Evolutionary conservation across 2,888 invertebrate genomes (phyloP), one percentile per base, ranked within the genome.

Genomic region (Diogma glabrata): DNA sequence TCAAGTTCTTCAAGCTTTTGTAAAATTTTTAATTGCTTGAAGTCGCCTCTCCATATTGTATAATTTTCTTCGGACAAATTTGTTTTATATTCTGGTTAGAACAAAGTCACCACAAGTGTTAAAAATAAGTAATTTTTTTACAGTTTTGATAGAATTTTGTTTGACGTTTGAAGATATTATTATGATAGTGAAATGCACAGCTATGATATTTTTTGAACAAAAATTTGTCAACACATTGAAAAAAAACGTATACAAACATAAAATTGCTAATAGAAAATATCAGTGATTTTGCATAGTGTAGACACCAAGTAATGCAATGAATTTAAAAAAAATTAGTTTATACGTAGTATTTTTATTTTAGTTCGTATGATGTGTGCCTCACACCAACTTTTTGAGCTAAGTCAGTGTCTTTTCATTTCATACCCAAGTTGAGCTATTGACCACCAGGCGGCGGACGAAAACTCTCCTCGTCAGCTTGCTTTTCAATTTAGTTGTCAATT

Each of bases 251-350:
- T 36, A 36, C 36, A 36, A 12, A 36, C 36, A 36, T 36, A 36
- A 36, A 36, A 36, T 4, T 36, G 36, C 36, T 36, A 12, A 36
- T 36, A 36, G 4, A 36, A 36, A 36, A 36, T 36, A 36, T 36
- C 36, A 36, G 36, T 36, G 36, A 36, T 14, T 36, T 36, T 36
- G 36, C 36, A 36, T 36, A 8, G 36, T 36, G 36, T 36, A 36
- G 36, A 36, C n/a, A n/a, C n/a, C n/a, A n/a, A n/a, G n/a, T n/a
- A n/a, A n/a, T n/a, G n/a, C n/a, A n/a, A n/a, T n/a, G n/a, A n/a
- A n/a, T n/a, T n/a, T n/a, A n/a, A n/a, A n/a, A n/a, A n/a, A n/a
- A n/a, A n/a, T n/a, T n/a, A n/a, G n/a, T n/a, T n/a, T n/a, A n/a
- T n/a, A n/a, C n/a, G n/a, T n/a, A n/a, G n/a, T n/a, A n/a, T n/a